Evolutionary conservation across 2,797 vertebrate genomes (phyloP).

Genomic region (Gastrophryne carolinensis): DNA sequence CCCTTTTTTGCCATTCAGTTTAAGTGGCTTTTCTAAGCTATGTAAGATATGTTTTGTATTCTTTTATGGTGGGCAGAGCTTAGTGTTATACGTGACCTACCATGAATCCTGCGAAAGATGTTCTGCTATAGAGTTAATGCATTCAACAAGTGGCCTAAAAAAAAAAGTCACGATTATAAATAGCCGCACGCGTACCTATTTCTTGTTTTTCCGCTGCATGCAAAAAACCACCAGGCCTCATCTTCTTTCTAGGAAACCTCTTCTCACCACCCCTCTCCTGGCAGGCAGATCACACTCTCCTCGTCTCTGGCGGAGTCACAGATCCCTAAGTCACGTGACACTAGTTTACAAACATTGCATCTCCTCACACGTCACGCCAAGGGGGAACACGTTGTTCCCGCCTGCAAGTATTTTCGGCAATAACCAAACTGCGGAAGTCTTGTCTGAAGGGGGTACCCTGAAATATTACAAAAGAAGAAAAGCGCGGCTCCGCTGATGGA

Average conservation of each 20-base stretch:
- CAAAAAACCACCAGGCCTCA: conserved; percentile 34
- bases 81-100: no score
- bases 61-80: no score
- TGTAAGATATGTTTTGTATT: no score
- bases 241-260: conserved; percentile 48
- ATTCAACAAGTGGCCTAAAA: conserved; percentile 2
- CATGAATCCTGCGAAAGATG: no score
- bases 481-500: background rate
- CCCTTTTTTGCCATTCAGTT: no score
- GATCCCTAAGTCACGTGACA: conserved; percentile 52
- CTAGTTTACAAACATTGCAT: conserved; percentile 59
- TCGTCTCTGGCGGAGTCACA: conserved; percentile 50
- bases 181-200: conserved; percentile 22
- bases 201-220: conserved; percentile 19
- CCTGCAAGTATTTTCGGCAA: conserved; percentile 1
- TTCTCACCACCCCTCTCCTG: conserved; percentile 46
- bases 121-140: conserved; percentile 21
- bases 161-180: conserved; percentile 6
- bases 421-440: background rate
- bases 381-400: conserved; percentile 45
- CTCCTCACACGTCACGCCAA: conserved; percentile 28
- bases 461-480: background rate
- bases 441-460: no score
- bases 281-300: conserved; percentile 46
- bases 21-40: no score